Conservation (phyloP, 2,888 invertebrate species). For the Drosophila lutescens region DNA sequence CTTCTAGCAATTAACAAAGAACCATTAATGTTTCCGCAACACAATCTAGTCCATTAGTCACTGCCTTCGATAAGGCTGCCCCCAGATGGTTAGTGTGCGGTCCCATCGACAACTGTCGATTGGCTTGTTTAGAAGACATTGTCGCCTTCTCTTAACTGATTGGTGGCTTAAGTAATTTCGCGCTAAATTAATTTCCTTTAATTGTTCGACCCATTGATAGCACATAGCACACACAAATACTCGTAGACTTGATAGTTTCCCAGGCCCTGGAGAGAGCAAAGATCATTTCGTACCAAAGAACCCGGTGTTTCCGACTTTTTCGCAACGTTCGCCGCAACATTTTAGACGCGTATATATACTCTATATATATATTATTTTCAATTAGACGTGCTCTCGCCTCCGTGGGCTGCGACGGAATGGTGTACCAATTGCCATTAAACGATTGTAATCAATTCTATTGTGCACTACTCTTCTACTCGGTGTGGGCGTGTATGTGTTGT, state of each 20-base stretch:
- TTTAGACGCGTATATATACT: conserved; percentile 15
- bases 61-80: conserved; percentile 14
- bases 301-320: conserved; percentile 24
- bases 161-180: conserved; percentile 3
- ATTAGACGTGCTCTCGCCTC: conserved; percentile 41
- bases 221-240: conserved; percentile 1
- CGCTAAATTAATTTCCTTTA: conserved; percentile 19
- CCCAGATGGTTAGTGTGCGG: not conserved
- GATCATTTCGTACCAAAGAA: conserved; percentile 22
- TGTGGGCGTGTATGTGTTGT: conserved; percentile 26
- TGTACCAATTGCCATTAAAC: conserved; percentile 50
- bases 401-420: conserved; percentile 35
- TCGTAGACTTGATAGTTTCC: not conserved
- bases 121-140: conserved; percentile 11
- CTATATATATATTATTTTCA: conserved; percentile 30
- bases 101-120: conserved; percentile 13
- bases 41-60: conserved; percentile 5
- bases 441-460: conserved; percentile 51
- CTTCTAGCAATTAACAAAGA: conserved; percentile 3
- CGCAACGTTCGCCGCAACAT: conserved; percentile 34
- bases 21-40: conserved; percentile 4
- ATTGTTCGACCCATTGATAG: conserved; percentile 14
- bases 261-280: too few species aligned
- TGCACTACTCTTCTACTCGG: conserved; percentile 29
- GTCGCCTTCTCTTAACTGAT: conserved; percentile 19